Evolutionary conservation across 2,113 vertebrate species (phyloP).

Genomic region (Fregata magnificens): DNA sequence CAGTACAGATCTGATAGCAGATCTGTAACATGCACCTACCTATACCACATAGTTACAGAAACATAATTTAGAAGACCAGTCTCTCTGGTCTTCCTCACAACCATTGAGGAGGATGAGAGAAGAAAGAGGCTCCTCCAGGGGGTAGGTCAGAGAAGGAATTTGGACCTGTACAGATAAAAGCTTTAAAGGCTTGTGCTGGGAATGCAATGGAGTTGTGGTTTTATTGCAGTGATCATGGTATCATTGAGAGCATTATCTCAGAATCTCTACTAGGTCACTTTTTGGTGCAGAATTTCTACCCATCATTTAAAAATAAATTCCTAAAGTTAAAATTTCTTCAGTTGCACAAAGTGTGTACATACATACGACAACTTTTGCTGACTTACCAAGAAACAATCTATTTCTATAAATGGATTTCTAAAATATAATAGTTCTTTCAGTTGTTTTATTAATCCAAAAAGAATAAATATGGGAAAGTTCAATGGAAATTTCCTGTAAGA

Average conservation of each 20-base stretch:
- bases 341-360: neutral
- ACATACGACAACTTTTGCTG: constrained; percentile 7
- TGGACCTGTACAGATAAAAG: neutral
- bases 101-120: neutral
- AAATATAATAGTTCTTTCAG: constrained; percentile 22
- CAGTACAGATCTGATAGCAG: neutral
- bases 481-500: constrained; percentile 60
- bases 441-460: constrained; percentile 21
- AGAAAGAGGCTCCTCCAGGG: neutral
- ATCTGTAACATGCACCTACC: neutral
- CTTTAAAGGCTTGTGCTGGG: neutral
- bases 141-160: neutral
- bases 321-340: neutral
- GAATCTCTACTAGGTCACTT: constrained; percentile 5
- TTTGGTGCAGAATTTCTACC: constrained; percentile 25
- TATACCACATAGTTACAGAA: neutral
- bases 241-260: neutral
- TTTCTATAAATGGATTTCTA: constrained; percentile 20
- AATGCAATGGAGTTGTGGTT: neutral
- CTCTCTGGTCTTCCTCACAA: neutral
- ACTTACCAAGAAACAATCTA: constrained; percentile 22
- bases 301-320: neutral
- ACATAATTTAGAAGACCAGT: neutral
- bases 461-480: constrained; percentile 58
- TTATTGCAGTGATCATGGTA: neutral